Base-by-base conservation (phyloP, 2,888 invertebrate species). In the Cosmorhoe ocellata region DNA sequence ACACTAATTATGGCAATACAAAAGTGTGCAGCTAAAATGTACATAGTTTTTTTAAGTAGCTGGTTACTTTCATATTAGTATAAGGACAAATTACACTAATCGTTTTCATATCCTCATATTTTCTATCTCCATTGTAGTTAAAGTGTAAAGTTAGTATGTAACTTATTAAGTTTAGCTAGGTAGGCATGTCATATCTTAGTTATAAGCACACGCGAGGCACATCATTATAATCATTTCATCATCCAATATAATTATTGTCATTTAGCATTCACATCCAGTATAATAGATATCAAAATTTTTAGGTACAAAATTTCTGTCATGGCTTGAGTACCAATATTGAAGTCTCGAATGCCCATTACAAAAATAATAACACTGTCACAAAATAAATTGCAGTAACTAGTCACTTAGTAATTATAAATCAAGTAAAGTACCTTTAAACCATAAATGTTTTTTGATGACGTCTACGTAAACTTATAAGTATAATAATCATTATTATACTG, bases 101-200 rank as follows among this genome's bases (percentile, higher is more conserved):
- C 58, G 64, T 71, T 68, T 69, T 58, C n/a, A 68, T 76, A 72
- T 76, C 72, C 70, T 76, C 69, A 70, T 74, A 71, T 36, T 58
- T 56, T 44, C 45, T 50, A 44, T 45, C 32, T 46, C 18, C 66
- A 66, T 65, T 54, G 61, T 76, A 74, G n/a, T n/a, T n/a, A n/a
- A n/a, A n/a, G 69, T 64, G 69, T 60, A 61, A 66, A 70, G 58
- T 81, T 76, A 80, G 77, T 66, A 80, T 76, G 77, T 64, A 68
- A 51, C 53, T 66, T 69, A 67, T 59, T 46, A 66, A 64, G 24
- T 24, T 71, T n/a, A n/a, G n/a, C n/a, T n/a, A 75, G 65, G 8
- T 56, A 53, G 51, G 14, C 69, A 67, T 69, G 59, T 71, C 71
- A 65, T 69, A 71, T 65, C 69, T 61, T 71, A 71, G 69, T 63